Evolutionary conservation across 1,140 invertebrate species (phyloP).

Genomic region (Euschistus heros): DNA sequence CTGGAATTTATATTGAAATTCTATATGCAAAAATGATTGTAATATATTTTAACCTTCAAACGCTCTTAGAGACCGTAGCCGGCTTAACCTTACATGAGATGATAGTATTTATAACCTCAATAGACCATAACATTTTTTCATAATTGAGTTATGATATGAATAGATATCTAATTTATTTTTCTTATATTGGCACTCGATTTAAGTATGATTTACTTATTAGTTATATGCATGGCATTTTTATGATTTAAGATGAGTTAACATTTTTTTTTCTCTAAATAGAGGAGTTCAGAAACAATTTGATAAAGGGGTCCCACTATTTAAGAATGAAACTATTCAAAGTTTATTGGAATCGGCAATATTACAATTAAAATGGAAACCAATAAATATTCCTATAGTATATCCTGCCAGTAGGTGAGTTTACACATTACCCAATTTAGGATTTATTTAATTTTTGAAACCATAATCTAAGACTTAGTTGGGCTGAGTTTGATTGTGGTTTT

Average conservation of each 20-base stretch:
- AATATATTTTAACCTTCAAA: too few relatives aligned
- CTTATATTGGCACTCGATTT: conserved; percentile 26
- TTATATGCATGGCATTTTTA: neutral
- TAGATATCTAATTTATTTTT: conserved; percentile 26
- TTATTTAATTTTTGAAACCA: too few relatives aligned
- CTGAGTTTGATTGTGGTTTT: too few relatives aligned
- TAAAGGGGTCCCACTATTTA: conserved; percentile 8
- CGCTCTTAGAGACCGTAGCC: too few relatives aligned
- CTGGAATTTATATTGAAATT: too few relatives aligned
- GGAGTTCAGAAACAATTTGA: conserved; percentile 27
- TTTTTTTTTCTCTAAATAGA: conserved; percentile 10
- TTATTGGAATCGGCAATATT: conserved; percentile 23
- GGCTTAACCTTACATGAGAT: too few relatives aligned
- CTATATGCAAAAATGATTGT: too few relatives aligned
- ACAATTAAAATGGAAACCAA: conserved; percentile 15
- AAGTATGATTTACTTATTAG: conserved; percentile 3
- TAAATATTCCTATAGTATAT: conserved; percentile 22
- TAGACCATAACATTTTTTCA: too few relatives aligned
- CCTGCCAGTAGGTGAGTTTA: conserved; percentile 24
- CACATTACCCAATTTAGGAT: too few relatives aligned
- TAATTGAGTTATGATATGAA: conserved; percentile 17
- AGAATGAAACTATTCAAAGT: conserved; percentile 22
- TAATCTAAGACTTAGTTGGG: too few relatives aligned
- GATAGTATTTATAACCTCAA: too few relatives aligned
- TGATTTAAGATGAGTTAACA: neutral